A percentile compares a stretch with the other conserved stretches of the same genome.
Evolutionary conservation across 2,888 invertebrate species (phyloP).

Genomic region (Sericinus montela): DNA sequence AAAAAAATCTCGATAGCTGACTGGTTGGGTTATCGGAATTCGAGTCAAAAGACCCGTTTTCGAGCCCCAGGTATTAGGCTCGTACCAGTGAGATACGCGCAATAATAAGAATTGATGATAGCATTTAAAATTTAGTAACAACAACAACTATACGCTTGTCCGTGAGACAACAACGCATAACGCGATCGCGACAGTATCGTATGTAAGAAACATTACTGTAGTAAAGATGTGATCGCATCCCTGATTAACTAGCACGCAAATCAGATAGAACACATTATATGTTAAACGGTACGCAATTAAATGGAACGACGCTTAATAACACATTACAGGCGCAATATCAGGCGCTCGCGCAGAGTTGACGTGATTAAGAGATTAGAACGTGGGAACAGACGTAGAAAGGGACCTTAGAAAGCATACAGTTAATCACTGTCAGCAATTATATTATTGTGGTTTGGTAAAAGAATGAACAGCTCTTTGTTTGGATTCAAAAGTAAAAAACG

Average conservation of each 20-base stretch:
- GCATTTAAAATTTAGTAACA: conserved; percentile 13
- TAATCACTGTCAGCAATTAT: conserved; percentile 13
- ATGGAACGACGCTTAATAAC: conserved; percentile 72
- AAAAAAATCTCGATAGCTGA: too few species aligned
- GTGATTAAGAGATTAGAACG: conserved; percentile 67
- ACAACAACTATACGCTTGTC: conserved; percentile 6
- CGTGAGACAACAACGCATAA: conserved; percentile 13
- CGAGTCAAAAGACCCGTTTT: too few species aligned
- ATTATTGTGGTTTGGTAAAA: background rate
- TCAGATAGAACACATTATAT: conserved; percentile 64
- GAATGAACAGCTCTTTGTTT: background rate
- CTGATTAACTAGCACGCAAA: conserved; percentile 54
- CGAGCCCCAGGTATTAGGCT: too few species aligned
- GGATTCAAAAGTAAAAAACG: background rate
- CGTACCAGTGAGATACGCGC: background rate
- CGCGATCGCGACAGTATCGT: conserved; percentile 24
- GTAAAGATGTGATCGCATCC: conserved; percentile 42
- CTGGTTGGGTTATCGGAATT: too few species aligned
- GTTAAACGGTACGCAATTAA: conserved; percentile 70
- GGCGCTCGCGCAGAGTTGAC: conserved; percentile 62
- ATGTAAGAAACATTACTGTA: conserved; percentile 38
- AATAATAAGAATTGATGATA: conserved; percentile 4
- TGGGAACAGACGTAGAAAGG: conserved; percentile 63
- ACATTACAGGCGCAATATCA: conserved; percentile 72
- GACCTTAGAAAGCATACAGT: conserved; percentile 39